Percentiles rank a stretch among this genome's conserved stretches.
Evolutionary conservation across 2,113 vertebrate genomes (phyloP).

Genomic region (Phoenicopterus ruber): DNA sequence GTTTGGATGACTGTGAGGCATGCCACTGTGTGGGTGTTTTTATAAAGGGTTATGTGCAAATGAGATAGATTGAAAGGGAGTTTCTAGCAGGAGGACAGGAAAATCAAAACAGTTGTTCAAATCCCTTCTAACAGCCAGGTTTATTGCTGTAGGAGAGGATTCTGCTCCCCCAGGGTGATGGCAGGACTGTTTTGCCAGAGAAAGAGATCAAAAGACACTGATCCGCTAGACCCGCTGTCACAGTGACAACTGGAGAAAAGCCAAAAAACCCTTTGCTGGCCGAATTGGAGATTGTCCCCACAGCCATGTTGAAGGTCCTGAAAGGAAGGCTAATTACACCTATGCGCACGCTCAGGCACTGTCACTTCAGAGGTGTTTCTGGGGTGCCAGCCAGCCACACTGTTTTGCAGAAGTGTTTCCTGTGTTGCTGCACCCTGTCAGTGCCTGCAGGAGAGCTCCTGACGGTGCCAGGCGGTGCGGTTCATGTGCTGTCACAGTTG

Average conservation of each 20-base stretch:
- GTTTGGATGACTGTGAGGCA: neutral
- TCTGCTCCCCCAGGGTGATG: neutral
- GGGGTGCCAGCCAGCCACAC: neutral
- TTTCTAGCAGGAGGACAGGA: neutral
- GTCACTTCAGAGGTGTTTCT: neutral
- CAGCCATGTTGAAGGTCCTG: neutral
- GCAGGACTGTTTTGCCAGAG: neutral
- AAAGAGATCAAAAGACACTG: neutral
- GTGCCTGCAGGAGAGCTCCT: neutral
- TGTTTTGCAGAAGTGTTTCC: neutral
- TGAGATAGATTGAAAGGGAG: neutral
- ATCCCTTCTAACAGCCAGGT: neutral
- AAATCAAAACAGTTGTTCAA: neutral
- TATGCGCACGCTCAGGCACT: neutral
- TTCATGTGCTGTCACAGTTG: neutral
- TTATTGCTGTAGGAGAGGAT: neutral
- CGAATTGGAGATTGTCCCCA: neutral
- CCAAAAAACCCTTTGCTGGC: neutral
- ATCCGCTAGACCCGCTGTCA: neutral
- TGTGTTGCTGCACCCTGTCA: neutral
- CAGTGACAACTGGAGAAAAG: neutral
- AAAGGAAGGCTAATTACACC: neutral
- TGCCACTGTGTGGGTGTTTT: neutral
- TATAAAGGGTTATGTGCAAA: neutral
- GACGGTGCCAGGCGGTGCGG: accelerated